Evolutionary conservation across 2,113 vertebrate genomes (phyloP), one percentile per base, ranked within the genome.

Genomic region (Gila orcuttii): DNA sequence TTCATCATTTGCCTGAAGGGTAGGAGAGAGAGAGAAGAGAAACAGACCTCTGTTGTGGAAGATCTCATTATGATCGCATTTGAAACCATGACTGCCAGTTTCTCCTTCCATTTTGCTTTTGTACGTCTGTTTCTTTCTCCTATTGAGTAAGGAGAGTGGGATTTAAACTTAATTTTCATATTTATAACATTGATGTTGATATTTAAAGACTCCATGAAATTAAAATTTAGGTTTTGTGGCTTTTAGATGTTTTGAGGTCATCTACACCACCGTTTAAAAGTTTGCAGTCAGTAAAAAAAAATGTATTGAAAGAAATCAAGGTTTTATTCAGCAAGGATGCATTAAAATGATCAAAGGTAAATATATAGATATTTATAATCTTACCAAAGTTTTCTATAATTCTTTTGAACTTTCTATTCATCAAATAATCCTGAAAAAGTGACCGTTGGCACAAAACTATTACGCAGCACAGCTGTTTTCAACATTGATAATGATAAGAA

Each of bases 31-130:
- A 31, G 21, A 42, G 28, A 21, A 57, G 4, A 57, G 55, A 13
- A 7, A 82, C 25, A 50, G 79, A 82, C 39, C 62, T 33, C n/a
- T 66, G 79, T 66, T 82, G 79, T 66, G 23, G 10, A 82, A 82
- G 79, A 82, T 68, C 79, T 82, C 60, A 82, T 82, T 81, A 82
- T 50, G 79, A 82, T 82, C 42, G 6, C 79, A 50, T 68, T 82
- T 82, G 60, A 68, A 82, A 66, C 79, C 79, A 33, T 82, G 42
- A 68, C 60, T 2, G 36, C 19, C 39, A 11, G 33, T 33, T 47
- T 68, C 64, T 50, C 25, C 42, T 31, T 64, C 10, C 42, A 68
- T 82, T 82, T 77, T 77, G 74, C 9, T 60, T 62, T 68, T 66
- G 25, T 81, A n/a, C 28, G 0, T 17, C 74, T 17, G 15, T 77